Evolutionary conservation across 1,140 invertebrate species (phyloP), one percentile per base, ranked within the genome.

Genomic region (Heliothis virescens): DNA sequence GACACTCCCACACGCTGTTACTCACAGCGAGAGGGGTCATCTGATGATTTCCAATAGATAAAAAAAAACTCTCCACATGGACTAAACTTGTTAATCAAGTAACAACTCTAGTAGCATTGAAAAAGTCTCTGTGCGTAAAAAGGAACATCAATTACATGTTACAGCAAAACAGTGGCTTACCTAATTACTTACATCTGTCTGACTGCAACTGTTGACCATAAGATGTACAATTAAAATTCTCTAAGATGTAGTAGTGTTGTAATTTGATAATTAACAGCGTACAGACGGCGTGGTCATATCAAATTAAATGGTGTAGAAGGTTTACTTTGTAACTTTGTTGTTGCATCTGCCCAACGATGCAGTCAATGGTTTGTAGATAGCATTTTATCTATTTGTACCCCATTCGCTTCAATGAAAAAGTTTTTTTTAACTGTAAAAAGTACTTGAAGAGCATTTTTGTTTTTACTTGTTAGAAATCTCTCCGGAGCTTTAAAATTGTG

Each of bases 221-320:
- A 62, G 57, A 75, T 48, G 34, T 34, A 26, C 72, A 62, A 75
- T 75, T 75, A 60, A 60, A 57, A 75, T 75, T 75, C 72, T 62
- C 72, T 26, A 48, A 75, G 72, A 75, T 62, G 72, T 75, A 62
- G 62, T 62, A 60, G 41, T 53, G 57, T 57, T 75, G 72, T 75
- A 75, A 75, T 75, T 75, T 75, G 72, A 75, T 75, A 75, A 75
- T 75, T 75, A 75, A 75, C 55, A 60, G 57, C 21, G 41, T 48
- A 15, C 26, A 62, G 57, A 41, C 47, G 57, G 41, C 47, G 59
- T 10, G 16, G 63, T 71, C 4, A 7, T 1, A 11, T 4, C 1
- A n/a, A 4, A 26, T 9, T 11, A 9, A 11, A 3, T 53, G 1
- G 21, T 1, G 11, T 4, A 71, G 67, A 71, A 71, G 21, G 67